Evolutionary conservation across 2,113 vertebrate genomes (phyloP).

Genomic region (Otus sunia): DNA sequence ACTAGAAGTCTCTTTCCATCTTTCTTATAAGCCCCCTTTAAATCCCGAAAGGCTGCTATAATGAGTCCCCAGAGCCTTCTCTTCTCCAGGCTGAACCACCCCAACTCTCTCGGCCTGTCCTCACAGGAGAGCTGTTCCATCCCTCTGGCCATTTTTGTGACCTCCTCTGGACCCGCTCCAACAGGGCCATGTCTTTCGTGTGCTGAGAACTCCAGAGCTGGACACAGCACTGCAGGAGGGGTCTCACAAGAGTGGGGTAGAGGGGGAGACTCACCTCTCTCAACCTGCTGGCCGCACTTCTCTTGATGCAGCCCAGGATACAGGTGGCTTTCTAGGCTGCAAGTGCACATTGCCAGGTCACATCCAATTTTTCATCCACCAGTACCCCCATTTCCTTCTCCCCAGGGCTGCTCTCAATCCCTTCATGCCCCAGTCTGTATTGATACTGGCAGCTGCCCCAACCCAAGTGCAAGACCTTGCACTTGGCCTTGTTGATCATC

Average conservation of each 20-base stretch:
- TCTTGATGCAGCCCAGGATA: not conserved
- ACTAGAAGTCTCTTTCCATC: not conserved
- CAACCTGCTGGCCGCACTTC: fast-evolving
- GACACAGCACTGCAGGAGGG: fast-evolving
- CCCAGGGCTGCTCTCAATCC: not conserved
- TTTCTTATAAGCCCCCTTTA: too few relatives aligned
- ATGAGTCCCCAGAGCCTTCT: fast-evolving
- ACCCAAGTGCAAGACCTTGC: not conserved
- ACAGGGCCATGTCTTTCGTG: not conserved
- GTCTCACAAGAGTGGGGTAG: fast-evolving
- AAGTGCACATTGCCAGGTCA: fast-evolving
- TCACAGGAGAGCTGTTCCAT: not conserved
- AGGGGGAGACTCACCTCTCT: not conserved
- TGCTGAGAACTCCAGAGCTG: not conserved
- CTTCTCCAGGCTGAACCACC: not conserved
- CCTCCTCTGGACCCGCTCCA: not conserved
- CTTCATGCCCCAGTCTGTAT: not conserved
- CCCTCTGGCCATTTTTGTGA: fast-evolving
- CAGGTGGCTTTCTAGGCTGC: not conserved
- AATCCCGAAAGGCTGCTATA: fast-evolving
- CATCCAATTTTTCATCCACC: not conserved
- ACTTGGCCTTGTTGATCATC: not conserved
- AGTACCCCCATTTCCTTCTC: not conserved
- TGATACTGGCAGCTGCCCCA: not conserved
- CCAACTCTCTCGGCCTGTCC: not conserved